Conservation (phyloP, 2,888 invertebrate genomes). For the Diadegma fenestrale region DNA sequence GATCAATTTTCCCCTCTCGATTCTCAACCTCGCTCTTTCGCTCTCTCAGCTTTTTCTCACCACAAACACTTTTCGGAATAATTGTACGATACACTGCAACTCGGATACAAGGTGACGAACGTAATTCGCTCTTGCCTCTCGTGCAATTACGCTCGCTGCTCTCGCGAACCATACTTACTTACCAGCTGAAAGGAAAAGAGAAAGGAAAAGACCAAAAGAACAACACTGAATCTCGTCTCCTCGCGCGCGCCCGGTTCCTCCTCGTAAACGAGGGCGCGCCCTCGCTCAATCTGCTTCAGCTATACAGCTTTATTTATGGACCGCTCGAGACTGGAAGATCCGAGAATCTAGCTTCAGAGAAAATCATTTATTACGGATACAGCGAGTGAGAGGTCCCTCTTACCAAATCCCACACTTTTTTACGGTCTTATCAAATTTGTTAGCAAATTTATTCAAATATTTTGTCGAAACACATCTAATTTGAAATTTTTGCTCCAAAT, state of each 20-base stretch:
- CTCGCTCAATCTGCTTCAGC: constrained; percentile 24
- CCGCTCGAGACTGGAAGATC: constrained; percentile 58
- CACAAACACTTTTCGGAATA: constrained; percentile 26
- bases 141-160: constrained; percentile 56
- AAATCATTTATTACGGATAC: constrained; percentile 17
- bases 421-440: not conserved
- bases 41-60: not conserved
- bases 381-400: not conserved
- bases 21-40: constrained; percentile 20
- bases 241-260: constrained; percentile 66
- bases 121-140: constrained; percentile 60
- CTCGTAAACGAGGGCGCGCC: constrained; percentile 65
- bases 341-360: constrained; percentile 46
- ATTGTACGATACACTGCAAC: constrained; percentile 28
- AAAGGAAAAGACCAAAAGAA: constrained; percentile 9
- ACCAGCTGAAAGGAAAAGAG: not conserved
- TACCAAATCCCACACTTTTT: not conserved
- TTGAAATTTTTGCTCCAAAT: not conserved
- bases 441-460: not conserved
- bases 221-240: constrained; percentile 47
- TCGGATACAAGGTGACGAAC: constrained; percentile 54
- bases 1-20: constrained; percentile 40
- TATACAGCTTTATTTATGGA: constrained; percentile 64
- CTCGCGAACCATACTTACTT: constrained; percentile 8
- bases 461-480: not conserved